Base-by-base conservation (phyloP, 2,797 vertebrate genomes). In the Manis pentadactyla region DNA sequence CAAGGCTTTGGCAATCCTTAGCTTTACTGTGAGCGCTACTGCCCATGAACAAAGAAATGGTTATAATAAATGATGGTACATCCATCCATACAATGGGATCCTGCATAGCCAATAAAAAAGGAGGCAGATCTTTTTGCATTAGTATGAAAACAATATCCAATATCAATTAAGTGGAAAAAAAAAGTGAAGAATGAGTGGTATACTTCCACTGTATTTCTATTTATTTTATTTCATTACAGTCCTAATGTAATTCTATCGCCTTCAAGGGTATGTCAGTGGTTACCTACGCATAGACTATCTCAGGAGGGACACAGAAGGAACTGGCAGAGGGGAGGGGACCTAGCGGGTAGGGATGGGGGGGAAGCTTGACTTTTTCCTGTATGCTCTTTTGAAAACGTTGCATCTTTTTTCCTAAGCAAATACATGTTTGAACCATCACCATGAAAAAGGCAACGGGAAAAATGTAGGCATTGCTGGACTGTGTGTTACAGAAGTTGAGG, bases 401-500 rank as follows among this genome's bases (percentile, higher is more conserved):
- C 27, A 78, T 57, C 17, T 82, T 86, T 81, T 46, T 11, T 46
- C 46, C 11, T 5, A 34, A 19, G 92, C 90, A 90, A 39, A 51
- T 4, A 7, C 53, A 21, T 55, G 61, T 90, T 61, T 90, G 81
- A 87, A 88, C 18, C 68, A 82, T 88, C 63, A 88, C 39, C 73
- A 96, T 92, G 78, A 51, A 96, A 95, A 84, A 57, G 31, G 49
- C 9, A 86, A 75, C 18, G 39, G 61, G 78, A 18, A 87, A 95
- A 68, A 69, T 61, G 46, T 1, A 7, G 66, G 68, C 7, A 57
- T n/a, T 29, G 17, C 10, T 84, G 77, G 64, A 90, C 29, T 61
- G 86, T 12, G 17, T 77, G 57, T 49, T 61, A 42, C 0, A 85
- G 46, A 93, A 90, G 71, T 81, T 29, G 17, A 94, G 19, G 14